A percentile compares a stretch with the other conserved stretches of the same genome.
Conservation (phyloP, 2,888 invertebrate genomes). For the Eristalis arbustorum region DNA sequence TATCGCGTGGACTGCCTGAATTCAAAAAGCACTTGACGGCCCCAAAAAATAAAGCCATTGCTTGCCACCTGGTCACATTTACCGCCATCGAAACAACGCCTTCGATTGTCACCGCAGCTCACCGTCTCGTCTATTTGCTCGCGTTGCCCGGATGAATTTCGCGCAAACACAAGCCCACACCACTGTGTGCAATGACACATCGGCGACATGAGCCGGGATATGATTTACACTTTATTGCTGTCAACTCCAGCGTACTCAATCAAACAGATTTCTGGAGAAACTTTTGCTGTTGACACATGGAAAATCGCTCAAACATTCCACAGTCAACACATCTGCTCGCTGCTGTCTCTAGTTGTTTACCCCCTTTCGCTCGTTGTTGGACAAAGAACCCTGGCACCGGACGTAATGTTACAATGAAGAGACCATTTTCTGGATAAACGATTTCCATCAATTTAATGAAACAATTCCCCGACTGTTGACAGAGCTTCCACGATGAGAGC, state of each 20-base stretch:
- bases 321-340: not conserved
- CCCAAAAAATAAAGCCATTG: not conserved
- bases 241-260: not conserved
- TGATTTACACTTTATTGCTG: not conserved
- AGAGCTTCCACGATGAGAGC: slow-evolving; percentile 37
- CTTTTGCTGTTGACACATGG: not conserved
- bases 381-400: slow-evolving; percentile 14
- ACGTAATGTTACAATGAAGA: slow-evolving; percentile 24
- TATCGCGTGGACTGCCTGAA: not conserved
- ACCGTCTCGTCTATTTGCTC: not conserved
- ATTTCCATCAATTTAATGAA: slow-evolving; percentile 57
- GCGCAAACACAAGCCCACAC: slow-evolving; percentile 13
- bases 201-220: not conserved
- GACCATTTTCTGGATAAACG: slow-evolving; percentile 17
- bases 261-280: not conserved
- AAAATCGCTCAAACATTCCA: not conserved
- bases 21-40: not conserved
- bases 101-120: not conserved
- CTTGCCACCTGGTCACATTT: slow-evolving; percentile 23
- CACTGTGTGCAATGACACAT: not conserved
- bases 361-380: not conserved
- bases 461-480: slow-evolving; percentile 48
- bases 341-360: slow-evolving; percentile 2
- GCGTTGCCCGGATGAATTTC: not conserved
- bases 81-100: slow-evolving; percentile 7